Evolutionary conservation across 2,888 invertebrate species (phyloP).

Genomic region (Geotrupes spiniger): DNA sequence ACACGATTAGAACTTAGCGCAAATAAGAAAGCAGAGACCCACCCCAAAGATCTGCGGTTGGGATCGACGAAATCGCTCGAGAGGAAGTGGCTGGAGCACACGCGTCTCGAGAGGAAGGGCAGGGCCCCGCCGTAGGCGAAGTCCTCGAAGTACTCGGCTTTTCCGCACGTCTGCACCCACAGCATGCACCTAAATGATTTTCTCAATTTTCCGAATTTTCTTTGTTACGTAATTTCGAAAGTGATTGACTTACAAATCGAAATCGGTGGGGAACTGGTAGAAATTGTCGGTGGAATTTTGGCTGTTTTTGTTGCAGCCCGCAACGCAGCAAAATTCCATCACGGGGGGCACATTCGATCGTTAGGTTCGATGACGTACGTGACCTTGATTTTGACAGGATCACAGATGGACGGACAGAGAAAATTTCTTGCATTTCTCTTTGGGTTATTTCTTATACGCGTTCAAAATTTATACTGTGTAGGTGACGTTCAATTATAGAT

Average conservation of each 20-base stretch:
- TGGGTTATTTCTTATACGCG: too few species aligned
- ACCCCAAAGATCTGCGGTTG: slow-evolving; percentile 12
- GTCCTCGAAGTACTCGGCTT: slow-evolving; percentile 19
- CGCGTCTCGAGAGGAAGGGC: slow-evolving; percentile 13
- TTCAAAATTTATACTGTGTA: too few species aligned
- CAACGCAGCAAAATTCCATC: slow-evolving; percentile 10
- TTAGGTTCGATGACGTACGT: slow-evolving; percentile 7
- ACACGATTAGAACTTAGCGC: too few species aligned
- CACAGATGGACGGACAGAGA: slow-evolving; percentile 18
- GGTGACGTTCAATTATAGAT: too few species aligned
- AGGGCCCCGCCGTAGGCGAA: slow-evolving; percentile 20
- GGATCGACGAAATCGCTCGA: slow-evolving; percentile 15
- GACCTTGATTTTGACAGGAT: slow-evolving; percentile 6
- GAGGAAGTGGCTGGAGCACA: slow-evolving; percentile 20
- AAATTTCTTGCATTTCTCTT: too few species aligned
- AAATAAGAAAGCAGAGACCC: too few species aligned
- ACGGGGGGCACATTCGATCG: neutral
- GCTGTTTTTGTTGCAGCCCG: slow-evolving; percentile 11
- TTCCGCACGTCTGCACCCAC: slow-evolving; percentile 22
- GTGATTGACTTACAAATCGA: slow-evolving; percentile 14
- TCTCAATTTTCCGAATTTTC: too few species aligned
- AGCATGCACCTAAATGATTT: slow-evolving; percentile 18
- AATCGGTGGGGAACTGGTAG: slow-evolving; percentile 12
- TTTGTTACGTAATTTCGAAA: too few species aligned
- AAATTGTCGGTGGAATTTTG: neutral